phyloP scores from a whole-genome alignment of 1,140 invertebrate genomes.

The Drosophila murphyi region DNA sequence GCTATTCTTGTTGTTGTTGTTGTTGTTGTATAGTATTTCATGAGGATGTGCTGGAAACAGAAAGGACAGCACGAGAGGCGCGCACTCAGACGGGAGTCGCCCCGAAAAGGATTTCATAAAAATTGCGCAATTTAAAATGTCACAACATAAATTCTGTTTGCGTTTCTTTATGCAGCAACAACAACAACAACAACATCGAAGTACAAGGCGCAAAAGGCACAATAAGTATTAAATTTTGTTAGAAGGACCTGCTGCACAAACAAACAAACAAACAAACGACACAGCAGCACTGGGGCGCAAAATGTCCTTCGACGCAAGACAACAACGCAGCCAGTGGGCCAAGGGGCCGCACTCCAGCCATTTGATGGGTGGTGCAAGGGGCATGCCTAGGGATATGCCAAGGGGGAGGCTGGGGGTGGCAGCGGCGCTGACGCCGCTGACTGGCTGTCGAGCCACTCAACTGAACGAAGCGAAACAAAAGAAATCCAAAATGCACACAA shows the following conservation, averaged over 20 bases:
- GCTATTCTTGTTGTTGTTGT: not conserved
- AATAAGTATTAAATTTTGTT: constrained; percentile 82
- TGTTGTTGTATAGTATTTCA: constrained; percentile 49
- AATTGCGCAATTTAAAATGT: constrained; percentile 84
- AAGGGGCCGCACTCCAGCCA: constrained; percentile 22
- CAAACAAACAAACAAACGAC: not conserved
- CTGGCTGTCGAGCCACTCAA: constrained; percentile 73
- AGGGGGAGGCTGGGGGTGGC: not conserved
- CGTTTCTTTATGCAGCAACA: constrained; percentile 77
- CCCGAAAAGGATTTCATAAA: constrained; percentile 83
- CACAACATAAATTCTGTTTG: constrained; percentile 84
- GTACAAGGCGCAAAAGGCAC: constrained; percentile 52
- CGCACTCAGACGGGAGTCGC: constrained; percentile 49
- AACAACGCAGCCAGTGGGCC: constrained; percentile 40
- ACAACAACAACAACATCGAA: constrained; percentile 30
- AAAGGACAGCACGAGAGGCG: constrained; percentile 23
- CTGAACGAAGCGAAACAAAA: constrained; percentile 70
- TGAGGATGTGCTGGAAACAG: constrained; percentile 48
- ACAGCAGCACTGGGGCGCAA: constrained; percentile 29
- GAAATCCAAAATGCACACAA: constrained; percentile 79
- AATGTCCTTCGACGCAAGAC: constrained; percentile 74
- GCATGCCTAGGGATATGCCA: no score
- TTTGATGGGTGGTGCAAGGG: not conserved
- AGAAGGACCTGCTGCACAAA: constrained; percentile 61
- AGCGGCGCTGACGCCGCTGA: constrained; percentile 70